Evolutionary conservation across 2,113 vertebrate species (phyloP).

Genomic region (Herpetotheres cachinnans): DNA sequence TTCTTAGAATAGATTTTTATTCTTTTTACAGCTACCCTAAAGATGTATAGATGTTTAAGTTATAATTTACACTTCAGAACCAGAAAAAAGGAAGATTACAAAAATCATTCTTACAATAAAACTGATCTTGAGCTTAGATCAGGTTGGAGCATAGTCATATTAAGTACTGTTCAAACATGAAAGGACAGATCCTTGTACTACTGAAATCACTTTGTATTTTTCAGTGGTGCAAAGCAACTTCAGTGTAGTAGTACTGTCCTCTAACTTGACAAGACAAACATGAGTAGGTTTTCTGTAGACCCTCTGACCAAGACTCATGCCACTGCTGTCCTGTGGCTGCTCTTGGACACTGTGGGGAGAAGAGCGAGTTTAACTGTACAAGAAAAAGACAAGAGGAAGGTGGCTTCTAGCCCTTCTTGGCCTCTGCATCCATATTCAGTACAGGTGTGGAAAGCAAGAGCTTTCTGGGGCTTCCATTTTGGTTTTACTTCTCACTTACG

Average conservation of each 20-base stretch:
- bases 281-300: background rate
- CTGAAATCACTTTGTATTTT: background rate
- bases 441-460: background rate
- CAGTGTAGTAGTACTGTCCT: background rate
- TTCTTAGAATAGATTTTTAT: background rate
- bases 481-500: background rate
- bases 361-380: background rate
- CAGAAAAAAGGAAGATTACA: background rate
- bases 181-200: background rate
- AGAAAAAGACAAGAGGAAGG: background rate
- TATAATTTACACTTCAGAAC: background rate
- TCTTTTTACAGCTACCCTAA: background rate
- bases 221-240: background rate
- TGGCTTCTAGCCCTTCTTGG: background rate
- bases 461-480: background rate
- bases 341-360: background rate
- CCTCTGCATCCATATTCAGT: background rate
- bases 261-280: background rate
- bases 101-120: background rate
- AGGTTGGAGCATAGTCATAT: background rate
- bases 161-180: background rate
- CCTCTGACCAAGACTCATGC: background rate
- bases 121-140: background rate
- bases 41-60: background rate
- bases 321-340: background rate